Base-by-base conservation (phyloP, 1,140 invertebrate species). In the Drosophila lacertosa region DNA sequence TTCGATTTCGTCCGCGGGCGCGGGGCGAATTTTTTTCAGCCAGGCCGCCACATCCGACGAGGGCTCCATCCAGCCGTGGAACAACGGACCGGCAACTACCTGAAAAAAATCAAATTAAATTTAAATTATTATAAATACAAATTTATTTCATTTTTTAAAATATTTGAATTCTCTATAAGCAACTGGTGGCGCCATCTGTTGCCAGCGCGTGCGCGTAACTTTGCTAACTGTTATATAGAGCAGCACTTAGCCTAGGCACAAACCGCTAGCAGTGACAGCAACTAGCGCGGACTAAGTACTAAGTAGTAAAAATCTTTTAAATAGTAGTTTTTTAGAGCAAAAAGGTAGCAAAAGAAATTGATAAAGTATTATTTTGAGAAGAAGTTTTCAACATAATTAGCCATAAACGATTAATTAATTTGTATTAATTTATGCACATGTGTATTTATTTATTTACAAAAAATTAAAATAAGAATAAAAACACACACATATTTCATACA, bases 51-150 rank as follows among this genome's bases (percentile, higher is more conserved):
- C 93, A 73, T 97, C 95, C 15, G 93, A 89, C 22, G 94, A 94
- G 9, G 95, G 96, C 75, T 97, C 96, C 54, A 97, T 90, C 95
- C 95, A 97, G 58, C 95, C 95, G 68, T 94, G 93, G 11, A 95
- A 94, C 5, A 95, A 94, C 70, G 94, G 94, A 58, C 94, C 93
- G 5, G 94, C 93, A 22, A 96, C 92, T 18, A 97, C 94, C 96
- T 97, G 92, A 37, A 94, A 92, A 50, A 67, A 72, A 65, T 15
- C 10, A 45, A 40, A 59, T 16, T 18, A 42, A n/a, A 29, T 62
- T 63, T 1, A 50, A 48, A 2, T 16, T 7, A 7, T 29, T 7
- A 29, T 29, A 7, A 0, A 51, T 44, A 24, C 11, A 33, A 29
- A 32, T 54, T 7, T 4, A 26, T 9, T 58, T 10, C 11, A 45